phyloP scores from a whole-genome alignment of 2,113 vertebrate species.

The Oryzias melastigma region DNA sequence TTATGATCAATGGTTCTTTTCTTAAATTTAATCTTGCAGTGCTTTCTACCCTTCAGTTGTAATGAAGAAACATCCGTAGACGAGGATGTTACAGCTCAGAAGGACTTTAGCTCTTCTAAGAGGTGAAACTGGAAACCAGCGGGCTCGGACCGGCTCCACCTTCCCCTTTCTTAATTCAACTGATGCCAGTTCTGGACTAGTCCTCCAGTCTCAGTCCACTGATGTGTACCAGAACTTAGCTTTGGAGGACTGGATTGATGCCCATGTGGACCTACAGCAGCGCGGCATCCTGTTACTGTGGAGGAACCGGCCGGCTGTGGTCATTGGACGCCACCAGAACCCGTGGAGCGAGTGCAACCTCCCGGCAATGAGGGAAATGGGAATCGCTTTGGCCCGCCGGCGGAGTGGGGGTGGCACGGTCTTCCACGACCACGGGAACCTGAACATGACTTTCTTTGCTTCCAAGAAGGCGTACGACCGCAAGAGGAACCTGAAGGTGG shows the following conservation, averaged over 20 bases:
- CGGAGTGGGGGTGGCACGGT: constrained; percentile 95
- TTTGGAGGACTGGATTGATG: constrained; percentile 94
- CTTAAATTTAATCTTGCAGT: neutral
- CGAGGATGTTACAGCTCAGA: constrained; percentile 6
- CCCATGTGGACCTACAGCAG: constrained; percentile 80
- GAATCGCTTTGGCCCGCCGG: constrained; percentile 84
- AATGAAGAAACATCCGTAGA: neutral
- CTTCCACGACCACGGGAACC: constrained; percentile 94
- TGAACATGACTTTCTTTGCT: constrained; percentile 95
- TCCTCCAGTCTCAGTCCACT: constrained; percentile 84
- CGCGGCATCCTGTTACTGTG: constrained; percentile 84
- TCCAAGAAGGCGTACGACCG: constrained; percentile 86
- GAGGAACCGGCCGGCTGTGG: constrained; percentile 86
- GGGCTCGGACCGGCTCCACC: neutral
- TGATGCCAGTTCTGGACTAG: constrained; percentile 48
- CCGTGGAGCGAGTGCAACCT: constrained; percentile 93
- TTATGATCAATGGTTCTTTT: too few relatives aligned
- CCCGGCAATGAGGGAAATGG: constrained; percentile 75
- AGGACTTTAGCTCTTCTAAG: neutral
- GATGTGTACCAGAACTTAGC: constrained; percentile 90
- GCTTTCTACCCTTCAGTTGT: neutral
- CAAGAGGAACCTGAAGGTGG: constrained; percentile 83
- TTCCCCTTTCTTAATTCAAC: constrained; percentile 6
- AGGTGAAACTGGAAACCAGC: neutral
- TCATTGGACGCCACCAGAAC: constrained; percentile 96